Evolutionary conservation across 2,113 vertebrate species (phyloP).

Genomic region (Ia io): DNA sequence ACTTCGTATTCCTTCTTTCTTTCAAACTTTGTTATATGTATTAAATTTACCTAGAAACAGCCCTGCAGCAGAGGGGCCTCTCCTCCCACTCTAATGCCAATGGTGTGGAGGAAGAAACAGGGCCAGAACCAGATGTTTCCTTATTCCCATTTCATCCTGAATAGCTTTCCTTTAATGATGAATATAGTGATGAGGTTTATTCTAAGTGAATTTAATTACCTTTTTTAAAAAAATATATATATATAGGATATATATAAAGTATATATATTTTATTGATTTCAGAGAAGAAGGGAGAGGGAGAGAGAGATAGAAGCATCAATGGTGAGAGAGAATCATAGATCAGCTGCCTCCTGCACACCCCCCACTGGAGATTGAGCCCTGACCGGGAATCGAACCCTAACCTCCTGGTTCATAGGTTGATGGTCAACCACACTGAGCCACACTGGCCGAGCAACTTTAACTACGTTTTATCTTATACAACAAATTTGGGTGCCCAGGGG

Average conservation of each 20-base stretch:
- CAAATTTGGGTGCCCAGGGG: background rate
- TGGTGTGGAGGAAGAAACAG: no score
- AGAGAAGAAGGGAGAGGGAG: no score
- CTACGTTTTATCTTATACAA: background rate
- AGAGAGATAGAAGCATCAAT: no score
- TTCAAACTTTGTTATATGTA: background rate
- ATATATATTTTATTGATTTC: no score
- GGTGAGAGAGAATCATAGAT: no score
- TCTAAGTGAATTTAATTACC: background rate
- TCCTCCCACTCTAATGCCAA: background rate
- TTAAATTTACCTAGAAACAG: background rate
- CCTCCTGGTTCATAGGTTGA: no score
- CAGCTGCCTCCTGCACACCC: no score
- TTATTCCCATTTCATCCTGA: background rate
- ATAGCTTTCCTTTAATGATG: background rate
- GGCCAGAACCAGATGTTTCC: background rate
- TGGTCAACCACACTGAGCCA: no score
- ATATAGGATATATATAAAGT: no score
- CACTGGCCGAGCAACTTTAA: background rate
- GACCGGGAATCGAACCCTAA: no score
- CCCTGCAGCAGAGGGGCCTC: background rate
- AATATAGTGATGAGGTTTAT: background rate
- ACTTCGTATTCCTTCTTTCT: conserved; percentile 38
- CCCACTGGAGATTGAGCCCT: no score
- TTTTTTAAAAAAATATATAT: background rate